Evolutionary conservation across 2,888 invertebrate species (phyloP), one percentile per base, ranked within the genome.

Genomic region (Habroteleia sp.): DNA sequence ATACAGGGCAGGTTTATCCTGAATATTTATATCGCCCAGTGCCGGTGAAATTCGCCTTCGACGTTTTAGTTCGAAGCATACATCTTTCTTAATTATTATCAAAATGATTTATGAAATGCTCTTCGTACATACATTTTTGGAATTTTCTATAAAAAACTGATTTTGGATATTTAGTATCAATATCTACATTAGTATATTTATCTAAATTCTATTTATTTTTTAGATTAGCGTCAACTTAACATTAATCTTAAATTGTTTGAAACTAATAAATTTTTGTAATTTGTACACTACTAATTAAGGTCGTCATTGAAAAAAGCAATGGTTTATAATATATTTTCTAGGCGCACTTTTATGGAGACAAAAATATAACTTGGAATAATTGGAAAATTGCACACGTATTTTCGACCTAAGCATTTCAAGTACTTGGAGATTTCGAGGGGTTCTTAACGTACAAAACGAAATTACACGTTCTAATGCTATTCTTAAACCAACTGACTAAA

Each of bases 21-120:
- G 82, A 84, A 84, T 84, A 83, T 83, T 84, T 83, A 82, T 84
- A 83, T 84, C 83, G 80, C 58, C 73, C 75, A 66, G 68, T 69
- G 74, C 71, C 79, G 74, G 58, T 76, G 56, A 77, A 77, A 79
- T 63, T 63, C 41, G 41, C 39, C 46, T 71, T 71, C 42, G 56
- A 46, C 58, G 10, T 65, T 68, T 68, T 33, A 23, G 25, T 41
- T 48, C 50, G 23, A 41, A 35, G 10, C 29, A 17, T 48, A 44
- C 37, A 29, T 44, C 11, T 46, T 39, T 35, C 27, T 5, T 5
- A n/a, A 33, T 50, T 31, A 39, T 50, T 62, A 62, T 37, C 54
- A 14, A 17, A 25, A 16, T 39, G 39, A 54, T 39, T 27, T 54
- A 33, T 39, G n/a, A n/a, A n/a, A n/a, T n/a, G n/a, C n/a, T n/a